Conservation (phyloP, 2,113 vertebrate genomes). For the Bos indicus region DNA sequence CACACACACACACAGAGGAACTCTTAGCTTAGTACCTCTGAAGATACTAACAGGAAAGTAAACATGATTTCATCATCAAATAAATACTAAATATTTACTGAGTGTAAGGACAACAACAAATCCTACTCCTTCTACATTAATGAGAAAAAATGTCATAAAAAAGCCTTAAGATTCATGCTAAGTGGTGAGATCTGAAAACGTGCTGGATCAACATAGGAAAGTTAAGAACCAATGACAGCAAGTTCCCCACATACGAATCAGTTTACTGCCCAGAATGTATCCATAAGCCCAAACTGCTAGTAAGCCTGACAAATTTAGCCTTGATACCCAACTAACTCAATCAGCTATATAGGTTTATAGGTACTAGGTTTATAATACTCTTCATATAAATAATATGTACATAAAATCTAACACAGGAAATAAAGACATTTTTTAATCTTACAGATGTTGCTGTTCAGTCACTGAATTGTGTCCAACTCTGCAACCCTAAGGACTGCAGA, state of each 20-base stretch:
- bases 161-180: not conserved
- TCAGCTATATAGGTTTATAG: not conserved
- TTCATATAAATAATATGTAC: not conserved
- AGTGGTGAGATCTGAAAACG: not conserved
- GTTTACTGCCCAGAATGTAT: not conserved
- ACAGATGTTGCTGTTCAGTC: not conserved
- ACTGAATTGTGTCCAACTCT: not conserved
- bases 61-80: not conserved
- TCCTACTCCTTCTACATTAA: not conserved
- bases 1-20: not conserved
- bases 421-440: not conserved
- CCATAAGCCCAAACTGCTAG: not conserved
- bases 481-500: not conserved
- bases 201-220: not conserved
- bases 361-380: not conserved
- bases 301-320: not conserved
- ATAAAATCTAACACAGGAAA: not conserved
- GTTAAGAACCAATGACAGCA: not conserved
- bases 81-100: not conserved
- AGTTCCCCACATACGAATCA: not conserved
- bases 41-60: not conserved
- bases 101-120: not conserved
- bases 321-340: not conserved
- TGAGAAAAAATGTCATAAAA: not conserved
- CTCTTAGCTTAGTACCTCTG: not conserved